Conservation (phyloP, 1,140 invertebrate species). For the Drosophila parvula region DNA sequence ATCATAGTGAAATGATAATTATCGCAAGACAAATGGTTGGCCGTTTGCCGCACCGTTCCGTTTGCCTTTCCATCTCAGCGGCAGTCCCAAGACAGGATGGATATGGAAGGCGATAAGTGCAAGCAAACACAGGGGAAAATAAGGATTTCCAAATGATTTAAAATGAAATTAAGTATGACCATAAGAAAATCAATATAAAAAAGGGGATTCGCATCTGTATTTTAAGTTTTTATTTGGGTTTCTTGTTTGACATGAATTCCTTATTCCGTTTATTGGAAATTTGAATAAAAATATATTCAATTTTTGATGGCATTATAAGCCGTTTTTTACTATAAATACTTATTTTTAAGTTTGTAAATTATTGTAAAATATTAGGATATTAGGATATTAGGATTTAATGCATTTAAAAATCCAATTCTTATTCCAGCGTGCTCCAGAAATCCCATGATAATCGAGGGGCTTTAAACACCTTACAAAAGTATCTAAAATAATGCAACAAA, state of each 20-base stretch:
- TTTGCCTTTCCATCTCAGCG: conserved; percentile 46
- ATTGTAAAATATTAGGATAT: too few relatives aligned
- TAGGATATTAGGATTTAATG: too few relatives aligned
- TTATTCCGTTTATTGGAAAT: neutral
- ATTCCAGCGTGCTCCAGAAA: too few relatives aligned
- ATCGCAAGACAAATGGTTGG: conserved; percentile 79
- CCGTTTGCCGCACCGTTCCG: conserved; percentile 40
- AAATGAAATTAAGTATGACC: neutral
- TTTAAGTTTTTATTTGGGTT: neutral
- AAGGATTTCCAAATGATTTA: neutral
- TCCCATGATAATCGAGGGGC: too few relatives aligned
- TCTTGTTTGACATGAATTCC: neutral
- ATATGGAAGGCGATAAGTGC: conserved; percentile 6
- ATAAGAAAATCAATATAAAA: too few relatives aligned
- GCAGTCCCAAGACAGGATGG: conserved; percentile 17
- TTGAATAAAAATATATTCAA: neutral
- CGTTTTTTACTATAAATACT: too few relatives aligned
- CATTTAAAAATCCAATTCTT: too few relatives aligned
- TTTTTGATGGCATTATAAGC: neutral
- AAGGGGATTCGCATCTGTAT: neutral
- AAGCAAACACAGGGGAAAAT: neutral
- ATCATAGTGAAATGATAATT: conserved; percentile 80
- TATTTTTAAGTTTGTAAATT: too few relatives aligned
- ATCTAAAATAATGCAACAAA: too few relatives aligned
- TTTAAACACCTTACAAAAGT: too few relatives aligned